Evolutionary conservation across 2,888 invertebrate species (phyloP).

Genomic region (Ceratothoa steindachneri): DNA sequence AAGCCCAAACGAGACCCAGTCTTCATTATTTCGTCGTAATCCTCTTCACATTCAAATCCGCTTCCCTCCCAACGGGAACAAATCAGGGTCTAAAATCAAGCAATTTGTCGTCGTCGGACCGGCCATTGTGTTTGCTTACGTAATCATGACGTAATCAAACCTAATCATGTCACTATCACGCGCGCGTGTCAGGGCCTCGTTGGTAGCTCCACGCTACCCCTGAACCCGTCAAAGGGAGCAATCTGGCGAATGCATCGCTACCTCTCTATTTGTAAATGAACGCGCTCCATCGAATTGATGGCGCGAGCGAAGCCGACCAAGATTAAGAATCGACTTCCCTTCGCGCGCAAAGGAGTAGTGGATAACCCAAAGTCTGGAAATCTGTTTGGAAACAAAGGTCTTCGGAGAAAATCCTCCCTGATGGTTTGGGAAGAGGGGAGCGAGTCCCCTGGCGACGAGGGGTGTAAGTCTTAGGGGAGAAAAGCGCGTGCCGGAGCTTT

Average conservation of each 20-base stretch:
- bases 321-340: no score
- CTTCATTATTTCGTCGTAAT: background rate
- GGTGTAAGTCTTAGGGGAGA: background rate
- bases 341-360: no score
- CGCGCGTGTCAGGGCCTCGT: background rate
- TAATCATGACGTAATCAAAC: background rate
- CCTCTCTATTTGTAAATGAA: no score
- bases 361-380: no score
- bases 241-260: no score
- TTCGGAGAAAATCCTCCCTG: background rate
- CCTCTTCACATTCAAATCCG: background rate
- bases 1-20: background rate
- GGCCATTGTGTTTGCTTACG: background rate
- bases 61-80: background rate
- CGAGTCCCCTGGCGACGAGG: background rate
- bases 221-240: background rate
- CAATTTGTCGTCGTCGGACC: background rate
- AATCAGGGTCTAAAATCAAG: background rate
- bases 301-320: no score
- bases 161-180: background rate
- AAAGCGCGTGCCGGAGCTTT: conserved; percentile 30
- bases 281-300: no score
- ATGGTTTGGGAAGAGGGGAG: background rate
- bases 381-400: background rate
- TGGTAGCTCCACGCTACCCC: no score